Evolutionary conservation across 2,113 vertebrate genomes (phyloP).

Genomic region (Trichomycterus rosablanca): DNA sequence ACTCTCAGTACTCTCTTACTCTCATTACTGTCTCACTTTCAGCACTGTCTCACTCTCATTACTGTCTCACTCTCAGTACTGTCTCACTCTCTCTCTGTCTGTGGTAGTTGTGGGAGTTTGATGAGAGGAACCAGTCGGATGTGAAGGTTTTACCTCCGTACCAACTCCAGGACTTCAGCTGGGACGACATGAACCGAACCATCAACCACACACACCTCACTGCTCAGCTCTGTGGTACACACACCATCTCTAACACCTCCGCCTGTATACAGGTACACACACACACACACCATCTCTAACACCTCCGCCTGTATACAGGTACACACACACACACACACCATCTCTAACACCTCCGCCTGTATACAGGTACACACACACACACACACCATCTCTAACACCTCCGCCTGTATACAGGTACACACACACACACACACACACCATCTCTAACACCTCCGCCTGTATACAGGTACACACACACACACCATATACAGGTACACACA

Average conservation of each 20-base stretch:
- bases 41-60: too few relatives aligned
- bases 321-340: background rate
- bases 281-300: too few relatives aligned
- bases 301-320: too few relatives aligned
- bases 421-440: background rate
- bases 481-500: too few relatives aligned
- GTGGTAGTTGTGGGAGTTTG: conserved; percentile 78
- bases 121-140: conserved; percentile 54
- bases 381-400: too few relatives aligned
- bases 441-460: conserved; percentile 49
- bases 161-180: conserved; percentile 68
- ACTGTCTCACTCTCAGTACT: background rate
- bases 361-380: too few relatives aligned
- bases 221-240: conserved; percentile 53
- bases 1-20: background rate
- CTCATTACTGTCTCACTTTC: background rate
- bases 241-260: background rate
- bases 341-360: too few relatives aligned
- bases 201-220: conserved; percentile 61
- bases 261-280: conserved; percentile 33
- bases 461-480: conserved; percentile 15
- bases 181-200: conserved; percentile 61
- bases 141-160: conserved; percentile 69
- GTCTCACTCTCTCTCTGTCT: background rate
- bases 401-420: too few relatives aligned